Percentiles rank a stretch among this genome's conserved stretches.
Conservation (phyloP, 2,113 vertebrate species). For the Deroptyus accipitrinus region DNA sequence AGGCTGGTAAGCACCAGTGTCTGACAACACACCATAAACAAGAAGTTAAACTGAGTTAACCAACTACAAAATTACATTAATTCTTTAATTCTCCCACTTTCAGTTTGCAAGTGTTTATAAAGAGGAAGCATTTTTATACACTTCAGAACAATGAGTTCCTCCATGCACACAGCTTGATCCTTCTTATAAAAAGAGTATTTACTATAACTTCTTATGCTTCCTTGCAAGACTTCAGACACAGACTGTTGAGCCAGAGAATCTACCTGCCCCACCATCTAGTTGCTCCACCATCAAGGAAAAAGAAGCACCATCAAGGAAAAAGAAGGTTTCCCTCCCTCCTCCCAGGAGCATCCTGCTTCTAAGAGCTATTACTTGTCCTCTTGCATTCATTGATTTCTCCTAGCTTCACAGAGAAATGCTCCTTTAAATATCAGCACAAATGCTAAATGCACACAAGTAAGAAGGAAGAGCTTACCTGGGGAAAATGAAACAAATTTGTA, state of each 20-base stretch:
- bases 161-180: not conserved
- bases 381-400: not conserved
- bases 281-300: not conserved
- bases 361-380: not conserved
- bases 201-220: not conserved
- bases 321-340: not conserved
- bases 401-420: not conserved
- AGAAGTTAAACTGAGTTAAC: not conserved
- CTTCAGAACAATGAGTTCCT: not conserved
- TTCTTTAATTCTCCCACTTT: not conserved
- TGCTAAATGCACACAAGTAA: not conserved
- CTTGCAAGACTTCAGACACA: not conserved
- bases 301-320: not conserved
- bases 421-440: not conserved
- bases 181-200: not conserved
- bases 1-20: not conserved
- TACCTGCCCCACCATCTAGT: not conserved
- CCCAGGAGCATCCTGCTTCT: not conserved
- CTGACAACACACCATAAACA: not conserved
- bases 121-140: not conserved
- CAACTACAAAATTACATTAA: not conserved
- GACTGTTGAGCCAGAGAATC: not conserved
- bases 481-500: slow-evolving; percentile 88
- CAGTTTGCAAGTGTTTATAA: not conserved
- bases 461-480: slow-evolving; percentile 74